These are phyloP conservation scores for Bombus consobrinus DNA, from an alignment of 1,140 invertebrate genomes.

Conservation along the genomic window DNA sequence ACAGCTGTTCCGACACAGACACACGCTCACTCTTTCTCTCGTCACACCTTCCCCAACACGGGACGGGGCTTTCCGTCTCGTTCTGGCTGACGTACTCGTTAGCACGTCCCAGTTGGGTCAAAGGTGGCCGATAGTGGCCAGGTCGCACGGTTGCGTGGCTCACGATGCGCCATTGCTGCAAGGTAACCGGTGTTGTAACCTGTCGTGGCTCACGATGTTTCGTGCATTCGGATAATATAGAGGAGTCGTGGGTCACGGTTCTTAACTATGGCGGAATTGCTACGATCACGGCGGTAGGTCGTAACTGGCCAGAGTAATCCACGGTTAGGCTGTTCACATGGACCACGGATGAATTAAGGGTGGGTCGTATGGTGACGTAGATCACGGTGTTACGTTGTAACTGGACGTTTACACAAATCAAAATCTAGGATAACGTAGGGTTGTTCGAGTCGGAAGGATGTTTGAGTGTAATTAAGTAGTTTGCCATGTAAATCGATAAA, in stretches of 20 bases:
- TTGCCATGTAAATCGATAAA: not conserved
- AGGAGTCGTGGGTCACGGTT: not conserved
- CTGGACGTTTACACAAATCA: slow-evolving; percentile 14
- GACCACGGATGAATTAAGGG: not conserved
- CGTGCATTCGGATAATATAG: not conserved
- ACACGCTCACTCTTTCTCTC: no score
- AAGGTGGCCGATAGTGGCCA: slow-evolving; percentile 3
- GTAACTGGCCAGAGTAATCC: not conserved
- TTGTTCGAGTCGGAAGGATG: not conserved
- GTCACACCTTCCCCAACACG: not conserved
- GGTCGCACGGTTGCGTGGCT: slow-evolving; percentile 1
- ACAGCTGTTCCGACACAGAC: slow-evolving; percentile 1
- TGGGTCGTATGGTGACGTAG: slow-evolving; percentile 6
- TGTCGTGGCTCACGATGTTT: not conserved
- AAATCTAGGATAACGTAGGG: not conserved
- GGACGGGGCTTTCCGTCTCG: not conserved
- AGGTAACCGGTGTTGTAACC: not conserved
- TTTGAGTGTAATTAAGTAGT: no score
- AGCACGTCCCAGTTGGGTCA: not conserved
- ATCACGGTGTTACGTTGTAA: not conserved
- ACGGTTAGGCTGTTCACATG: not conserved
- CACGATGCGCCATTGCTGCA: not conserved
- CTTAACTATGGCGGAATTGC: not conserved
- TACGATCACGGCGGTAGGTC: not conserved
- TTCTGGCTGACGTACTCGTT: not conserved